Conservation (phyloP, 1,140 invertebrate species). For the Chrysopa pallens region DNA sequence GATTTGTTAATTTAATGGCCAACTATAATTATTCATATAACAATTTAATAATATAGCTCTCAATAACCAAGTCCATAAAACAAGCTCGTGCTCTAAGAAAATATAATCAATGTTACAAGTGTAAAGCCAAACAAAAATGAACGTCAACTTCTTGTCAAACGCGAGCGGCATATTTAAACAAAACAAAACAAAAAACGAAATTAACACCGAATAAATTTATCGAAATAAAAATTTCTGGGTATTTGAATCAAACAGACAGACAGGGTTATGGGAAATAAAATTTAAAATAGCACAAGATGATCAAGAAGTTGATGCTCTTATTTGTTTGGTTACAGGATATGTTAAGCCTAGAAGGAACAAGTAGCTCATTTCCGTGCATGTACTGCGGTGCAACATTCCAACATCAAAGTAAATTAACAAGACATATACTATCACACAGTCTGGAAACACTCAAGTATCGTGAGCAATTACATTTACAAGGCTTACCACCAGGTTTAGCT, state of each 20-base stretch:
- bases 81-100: too few relatives aligned
- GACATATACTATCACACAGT: conserved; percentile 72
- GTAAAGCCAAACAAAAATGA: conserved; percentile 67
- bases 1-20: too few relatives aligned
- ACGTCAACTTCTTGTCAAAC: conserved; percentile 75
- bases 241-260: too few relatives aligned
- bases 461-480: conserved; percentile 30
- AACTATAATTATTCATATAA: too few relatives aligned
- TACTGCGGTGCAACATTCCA: conserved; percentile 74
- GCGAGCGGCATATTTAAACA: not conserved
- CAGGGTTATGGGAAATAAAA: too few relatives aligned
- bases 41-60: too few relatives aligned
- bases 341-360: conserved; percentile 43
- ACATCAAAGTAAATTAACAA: conserved; percentile 72
- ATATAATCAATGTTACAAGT: too few relatives aligned
- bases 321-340: conserved; percentile 83
- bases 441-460: conserved; percentile 70
- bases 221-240: too few relatives aligned
- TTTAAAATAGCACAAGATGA: too few relatives aligned
- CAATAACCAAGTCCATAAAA: conserved; percentile 14
- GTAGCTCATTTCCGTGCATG: conserved; percentile 54
- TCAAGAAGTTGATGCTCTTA: conserved; percentile 78
- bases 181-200: not conserved
- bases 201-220: too few relatives aligned
- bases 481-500: conserved; percentile 1